Base-by-base conservation (phyloP, 2,888 invertebrate species). In the Drosophila meridionalis region DNA sequence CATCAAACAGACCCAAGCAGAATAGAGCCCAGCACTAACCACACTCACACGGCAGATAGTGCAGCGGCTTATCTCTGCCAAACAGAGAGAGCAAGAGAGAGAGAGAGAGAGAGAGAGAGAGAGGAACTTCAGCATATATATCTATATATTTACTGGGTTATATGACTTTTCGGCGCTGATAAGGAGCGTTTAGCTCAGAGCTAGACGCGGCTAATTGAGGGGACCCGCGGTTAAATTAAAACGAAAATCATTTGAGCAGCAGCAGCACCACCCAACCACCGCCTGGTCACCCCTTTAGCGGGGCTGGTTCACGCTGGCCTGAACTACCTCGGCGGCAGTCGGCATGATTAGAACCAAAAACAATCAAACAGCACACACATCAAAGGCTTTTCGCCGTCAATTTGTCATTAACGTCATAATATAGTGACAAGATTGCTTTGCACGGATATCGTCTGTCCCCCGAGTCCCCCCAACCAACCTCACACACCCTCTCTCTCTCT, bases 341-440 rank as follows among this genome's bases (percentile, higher is more conserved):
- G 83, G 89, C 87, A 90, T 89, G 90, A 90, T 88, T 91, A 90
- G 90, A 89, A 83, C 92, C 83, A 78, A 78, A 80, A 78, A 91
- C 92, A 91, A 92, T 91, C 90, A 92, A 92, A 92, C 90, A 90
- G 78, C 85, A 79, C 76, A 90, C 79, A 92, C 91, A 81, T 92
- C 92, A 92, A 92, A 92, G 83, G 73, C 79, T 80, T 86, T 90
- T 81, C 66, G 84, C 92, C 92, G 92, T 85, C 93, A 92, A 93
- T 93, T 92, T 92, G 93, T 92, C 92, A 92, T 92, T 91, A 91
- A 80, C 82, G 84, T 83, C 84, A 89, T 90, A 91, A 91, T 90
- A 90, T 90, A 91, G 87, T 90, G 91, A 91, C 92, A 91, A 87
- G 89, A 90, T 91, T 87, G 91, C 83, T 83, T 83, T 89, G 87